A percentile compares a stretch with the other conserved stretches of the same genome.
phyloP scores from a whole-genome alignment of 2,113 vertebrate species.

The Arizona elegans region DNA sequence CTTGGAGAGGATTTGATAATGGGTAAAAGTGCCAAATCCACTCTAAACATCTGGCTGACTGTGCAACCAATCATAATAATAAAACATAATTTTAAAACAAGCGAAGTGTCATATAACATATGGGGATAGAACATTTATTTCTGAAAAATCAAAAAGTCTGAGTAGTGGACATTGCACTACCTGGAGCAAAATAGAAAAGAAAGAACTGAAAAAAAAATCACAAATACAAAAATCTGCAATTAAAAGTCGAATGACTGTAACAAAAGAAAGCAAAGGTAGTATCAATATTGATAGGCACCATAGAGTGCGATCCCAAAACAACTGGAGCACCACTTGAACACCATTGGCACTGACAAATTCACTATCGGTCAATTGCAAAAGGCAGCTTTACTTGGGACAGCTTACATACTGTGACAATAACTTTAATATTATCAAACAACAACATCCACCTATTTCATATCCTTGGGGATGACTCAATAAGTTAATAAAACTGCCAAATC shows the following conservation, averaged over 20 bases:
- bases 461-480: too few relatives aligned
- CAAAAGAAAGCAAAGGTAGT: neutral
- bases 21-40: neutral
- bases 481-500: too few relatives aligned
- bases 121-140: neutral
- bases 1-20: neutral
- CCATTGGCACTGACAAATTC: neutral
- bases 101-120: neutral
- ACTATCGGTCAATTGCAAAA: neutral
- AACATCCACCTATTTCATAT: too few relatives aligned
- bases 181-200: neutral
- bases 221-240: neutral
- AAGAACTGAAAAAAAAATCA: neutral
- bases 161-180: neutral
- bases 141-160: neutral
- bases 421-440: too few relatives aligned
- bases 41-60: neutral
- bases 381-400: neutral
- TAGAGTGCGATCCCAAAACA: neutral
- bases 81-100: neutral
- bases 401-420: neutral
- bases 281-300: neutral
- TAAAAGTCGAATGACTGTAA: neutral
- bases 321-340: neutral
- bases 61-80: neutral